These are phyloP conservation scores for Vanessa cardui DNA, from an alignment of 2,888 invertebrate species.

Conservation along the genomic window DNA sequence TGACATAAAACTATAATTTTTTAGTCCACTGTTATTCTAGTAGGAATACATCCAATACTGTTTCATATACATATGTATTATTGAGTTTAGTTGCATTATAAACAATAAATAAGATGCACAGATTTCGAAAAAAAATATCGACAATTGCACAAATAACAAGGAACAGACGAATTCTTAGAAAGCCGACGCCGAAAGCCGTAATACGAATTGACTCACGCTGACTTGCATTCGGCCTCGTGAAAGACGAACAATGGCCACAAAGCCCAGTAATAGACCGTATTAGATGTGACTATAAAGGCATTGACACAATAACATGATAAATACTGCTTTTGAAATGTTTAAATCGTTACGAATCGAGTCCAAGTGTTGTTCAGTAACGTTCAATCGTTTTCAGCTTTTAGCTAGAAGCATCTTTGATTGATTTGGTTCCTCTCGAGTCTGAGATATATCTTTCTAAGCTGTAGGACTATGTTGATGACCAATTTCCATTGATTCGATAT, in stretches of 20 bases:
- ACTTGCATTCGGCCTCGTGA: conserved; percentile 57
- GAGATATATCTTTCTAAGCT: too few relatives aligned
- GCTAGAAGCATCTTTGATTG: too few relatives aligned
- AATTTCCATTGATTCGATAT: too few relatives aligned
- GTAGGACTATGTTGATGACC: too few relatives aligned
- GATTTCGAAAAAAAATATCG: conserved; percentile 32
- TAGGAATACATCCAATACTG: too few relatives aligned
- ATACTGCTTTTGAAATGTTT: conserved; percentile 51
- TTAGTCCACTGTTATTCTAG: too few relatives aligned
- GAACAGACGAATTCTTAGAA: conserved; percentile 56
- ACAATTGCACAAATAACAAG: conserved; percentile 42
- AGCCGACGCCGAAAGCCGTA: conserved; percentile 52
- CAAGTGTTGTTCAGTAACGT: too few relatives aligned
- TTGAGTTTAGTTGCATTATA: too few relatives aligned
- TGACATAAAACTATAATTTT: too few relatives aligned
- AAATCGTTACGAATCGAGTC: conserved; percentile 7
- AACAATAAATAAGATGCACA: not conserved
- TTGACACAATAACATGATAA: conserved; percentile 68
- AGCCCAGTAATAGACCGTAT: conserved; percentile 64
- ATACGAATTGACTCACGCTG: conserved; percentile 61
- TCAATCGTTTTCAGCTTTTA: too few relatives aligned
- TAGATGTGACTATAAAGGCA: conserved; percentile 62
- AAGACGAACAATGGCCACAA: conserved; percentile 61
- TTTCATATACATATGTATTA: too few relatives aligned
- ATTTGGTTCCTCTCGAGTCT: too few relatives aligned